Percentiles rank a stretch among this genome's conserved stretches.
Conservation (phyloP, 35 echinoderm and acorn worm species). For the Apostichopus japonicus region DNA sequence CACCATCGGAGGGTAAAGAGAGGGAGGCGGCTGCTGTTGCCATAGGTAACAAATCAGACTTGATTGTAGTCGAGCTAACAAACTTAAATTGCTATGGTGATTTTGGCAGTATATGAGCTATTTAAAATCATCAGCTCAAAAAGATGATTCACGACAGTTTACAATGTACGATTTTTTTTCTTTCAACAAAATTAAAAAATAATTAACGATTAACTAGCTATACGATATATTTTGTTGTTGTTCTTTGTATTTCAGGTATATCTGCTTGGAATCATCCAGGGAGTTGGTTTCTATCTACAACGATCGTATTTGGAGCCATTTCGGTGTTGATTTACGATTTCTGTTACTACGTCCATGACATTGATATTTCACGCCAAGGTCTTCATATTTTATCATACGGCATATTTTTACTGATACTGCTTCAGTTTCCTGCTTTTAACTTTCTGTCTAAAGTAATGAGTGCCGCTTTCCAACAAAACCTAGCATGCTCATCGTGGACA, state of each 20-base stretch:
- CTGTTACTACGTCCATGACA: neutral
- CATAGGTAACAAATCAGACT: too few species aligned
- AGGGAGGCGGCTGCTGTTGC: too few species aligned
- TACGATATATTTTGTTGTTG: neutral
- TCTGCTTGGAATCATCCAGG: conserved; percentile 6
- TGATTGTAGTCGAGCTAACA: too few species aligned
- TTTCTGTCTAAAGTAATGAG: neutral
- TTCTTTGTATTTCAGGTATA: neutral
- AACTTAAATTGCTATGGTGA: too few species aligned
- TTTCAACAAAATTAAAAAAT: too few species aligned
- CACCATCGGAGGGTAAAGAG: too few species aligned
- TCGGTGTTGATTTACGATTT: conserved; percentile 12
- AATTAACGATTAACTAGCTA: too few species aligned
- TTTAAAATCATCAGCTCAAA: too few species aligned
- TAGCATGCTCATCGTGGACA: neutral
- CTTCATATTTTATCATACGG: conserved; percentile 7
- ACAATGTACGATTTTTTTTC: too few species aligned
- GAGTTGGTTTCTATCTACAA: neutral
- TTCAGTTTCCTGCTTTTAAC: neutral
- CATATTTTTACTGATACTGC: neutral
- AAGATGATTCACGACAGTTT: too few species aligned
- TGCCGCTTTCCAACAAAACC: too few species aligned
- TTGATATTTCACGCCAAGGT: neutral
- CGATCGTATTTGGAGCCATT: neutral
- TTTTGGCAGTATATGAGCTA: too few species aligned